Evolutionary conservation across 2,888 invertebrate species (phyloP), one percentile per base, ranked within the genome.

Genomic region (Pomacea canaliculata): DNA sequence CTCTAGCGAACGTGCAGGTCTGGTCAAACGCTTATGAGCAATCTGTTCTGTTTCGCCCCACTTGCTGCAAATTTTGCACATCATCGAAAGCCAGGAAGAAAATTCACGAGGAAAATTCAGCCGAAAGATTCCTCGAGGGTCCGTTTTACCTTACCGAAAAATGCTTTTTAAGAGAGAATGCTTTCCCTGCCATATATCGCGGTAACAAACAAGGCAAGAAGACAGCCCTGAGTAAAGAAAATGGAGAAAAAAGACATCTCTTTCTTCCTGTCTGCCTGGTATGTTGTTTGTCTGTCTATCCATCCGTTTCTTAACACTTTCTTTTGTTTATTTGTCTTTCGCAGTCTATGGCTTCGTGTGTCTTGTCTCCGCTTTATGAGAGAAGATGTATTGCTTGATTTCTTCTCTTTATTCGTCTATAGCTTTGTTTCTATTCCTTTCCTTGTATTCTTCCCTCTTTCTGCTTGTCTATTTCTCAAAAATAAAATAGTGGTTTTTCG

Each of bases 41-140:
- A 67, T 74, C 69, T 74, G 74, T 74, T 74, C 74, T 37, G 74
- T 74, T 74, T 59, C 62, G 74, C 49, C 74, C 59, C 74, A 68
- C 69, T 69, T 27, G 74, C 16, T 48, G 69, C 69, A 68, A 74
- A 74, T 74, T 69, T 74, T 74, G 74, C 74, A 69, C 74, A 74
- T 74, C 74, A 74, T 74, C 49, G 74, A 62, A 68, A 66, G 66
- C 56, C 66, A 67, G 59, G 66, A 66, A 67, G 73, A 66, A 73
- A 65, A 65, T 72, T 72, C 23, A 51, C 37, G 51, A 51, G 71
- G 48, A 23, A 19, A 49, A 72, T 65, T 72, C 65, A 65, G 51
- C 65, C 51, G n/a, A 63, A 49, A 72, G 71, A 27, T 63, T 71
- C 63, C 23, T 23, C 49, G 5, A 49, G 12, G 3, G 67, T 8